phyloP scores from a whole-genome alignment of 1,140 invertebrate species.

The Mizuhopecten yessoensis region DNA sequence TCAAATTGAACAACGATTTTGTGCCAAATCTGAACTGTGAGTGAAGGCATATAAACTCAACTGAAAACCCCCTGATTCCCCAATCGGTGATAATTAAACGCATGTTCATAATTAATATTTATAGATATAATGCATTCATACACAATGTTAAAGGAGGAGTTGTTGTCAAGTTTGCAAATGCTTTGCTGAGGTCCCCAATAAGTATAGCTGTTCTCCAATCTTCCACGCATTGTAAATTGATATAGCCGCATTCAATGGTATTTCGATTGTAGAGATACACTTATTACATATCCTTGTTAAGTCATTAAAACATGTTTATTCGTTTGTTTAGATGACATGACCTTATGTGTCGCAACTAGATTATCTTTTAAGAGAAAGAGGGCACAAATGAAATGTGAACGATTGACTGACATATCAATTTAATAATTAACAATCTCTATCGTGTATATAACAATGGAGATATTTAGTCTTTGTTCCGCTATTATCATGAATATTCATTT shows the following conservation, averaged over 20 bases:
- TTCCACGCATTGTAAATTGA: background rate
- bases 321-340: background rate
- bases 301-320: background rate
- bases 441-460: background rate
- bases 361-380: background rate
- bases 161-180: background rate
- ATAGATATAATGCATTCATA: too few species aligned
- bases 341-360: background rate
- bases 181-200: background rate
- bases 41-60: too few species aligned
- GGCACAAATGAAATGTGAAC: background rate
- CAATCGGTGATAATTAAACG: too few species aligned
- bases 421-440: background rate
- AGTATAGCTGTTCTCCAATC: background rate
- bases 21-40: too few species aligned
- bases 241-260: background rate
- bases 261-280: background rate
- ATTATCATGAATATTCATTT: background rate
- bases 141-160: background rate
- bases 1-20: too few species aligned
- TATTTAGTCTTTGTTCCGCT: background rate
- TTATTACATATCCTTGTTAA: background rate
- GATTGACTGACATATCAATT: background rate
- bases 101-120: too few species aligned
- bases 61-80: too few species aligned